Base-by-base conservation (phyloP, 2,113 vertebrate species). In the Melozone crissalis region DNA sequence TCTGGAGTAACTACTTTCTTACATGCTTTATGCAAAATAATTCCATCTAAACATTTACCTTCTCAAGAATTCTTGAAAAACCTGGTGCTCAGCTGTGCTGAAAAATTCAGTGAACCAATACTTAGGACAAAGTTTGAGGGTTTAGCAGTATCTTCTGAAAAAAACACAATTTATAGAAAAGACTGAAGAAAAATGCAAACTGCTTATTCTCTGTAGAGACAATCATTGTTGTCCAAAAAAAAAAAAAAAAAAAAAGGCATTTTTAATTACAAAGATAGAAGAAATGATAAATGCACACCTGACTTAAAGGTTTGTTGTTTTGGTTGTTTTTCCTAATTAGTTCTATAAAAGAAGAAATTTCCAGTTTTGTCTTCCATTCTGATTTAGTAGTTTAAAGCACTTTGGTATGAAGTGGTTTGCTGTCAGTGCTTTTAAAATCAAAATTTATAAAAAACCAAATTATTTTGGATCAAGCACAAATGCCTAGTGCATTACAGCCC, bases 1-100 rank as follows among this genome's bases (percentile, higher is more conserved):
- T 95, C 82, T 94, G 83, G 61, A 96, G 91, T 84, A 93, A 77
- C 62, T 73, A 65, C 52, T 93, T 94, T 52, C 31, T 71, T 35
- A 59, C 37, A 46, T 46, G 69, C 57, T 91, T 91, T 77, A 89
- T 87, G 93, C 23, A 95, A 95, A 90, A 66, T 58, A 62, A 65
- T 87, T 75, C 44, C 59, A 66, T 79, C 49, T 76, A 93, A 91
- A 93, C 41, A 30, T 91, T 72, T 79, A 94, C 77, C 49, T 94
- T 91, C 65, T 72, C 61, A 65, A 79, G 54, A 54, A 82, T 33
- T 67, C 33, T 14, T 65, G 44, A 86, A 87, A 93, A 91, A 75
- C 18, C 18, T 30, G 78, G 37, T 26, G 58, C 18, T 54, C 27
- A 89, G 41, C 22, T 91, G 76, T 89, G 31, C 49, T 75, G 61